These are phyloP conservation scores for Diacarnus erythraeanus DNA, from an alignment of 37 sponge, comb jelly and placozoan species.

Conservation along the genomic window DNA sequence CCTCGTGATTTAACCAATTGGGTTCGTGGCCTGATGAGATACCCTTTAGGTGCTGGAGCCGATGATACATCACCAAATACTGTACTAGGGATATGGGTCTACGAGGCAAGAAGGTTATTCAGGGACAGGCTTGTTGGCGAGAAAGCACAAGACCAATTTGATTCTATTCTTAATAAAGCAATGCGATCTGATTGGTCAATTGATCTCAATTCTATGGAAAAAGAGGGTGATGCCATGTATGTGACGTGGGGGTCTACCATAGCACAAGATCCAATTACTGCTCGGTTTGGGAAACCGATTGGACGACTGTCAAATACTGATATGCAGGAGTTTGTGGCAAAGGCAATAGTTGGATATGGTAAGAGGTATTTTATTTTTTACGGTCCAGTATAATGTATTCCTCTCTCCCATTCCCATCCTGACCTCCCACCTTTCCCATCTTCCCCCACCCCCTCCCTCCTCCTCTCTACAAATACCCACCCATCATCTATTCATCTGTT, in stretches of 20 bases:
- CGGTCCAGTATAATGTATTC: too few relatives aligned
- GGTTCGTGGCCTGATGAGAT: constrained; percentile 84
- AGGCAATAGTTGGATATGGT: constrained; percentile 62
- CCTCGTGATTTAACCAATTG: constrained; percentile 95
- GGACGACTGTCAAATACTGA: constrained; percentile 67
- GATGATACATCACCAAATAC: not conserved
- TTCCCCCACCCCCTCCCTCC: too few relatives aligned
- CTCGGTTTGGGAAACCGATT: constrained; percentile 53
- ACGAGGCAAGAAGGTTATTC: constrained; percentile 88
- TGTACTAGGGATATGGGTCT: constrained; percentile 80
- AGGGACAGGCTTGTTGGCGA: constrained; percentile 80
- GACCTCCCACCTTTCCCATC: too few relatives aligned
- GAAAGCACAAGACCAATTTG: constrained; percentile 57
- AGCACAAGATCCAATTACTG: not conserved
- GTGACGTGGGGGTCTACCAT: constrained; percentile 74
- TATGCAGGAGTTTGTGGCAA: constrained; percentile 74
- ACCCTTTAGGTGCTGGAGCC: constrained; percentile 37
- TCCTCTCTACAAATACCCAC: not conserved
- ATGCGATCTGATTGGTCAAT: constrained; percentile 82
- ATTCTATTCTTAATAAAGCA: constrained; percentile 62
- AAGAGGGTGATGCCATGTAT: constrained; percentile 47
- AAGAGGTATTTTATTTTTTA: constrained; percentile 42
- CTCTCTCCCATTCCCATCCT: too few relatives aligned
- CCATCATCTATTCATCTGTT: not conserved
- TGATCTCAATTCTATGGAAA: constrained; percentile 13